These are phyloP conservation scores for Anableps anableps DNA, from an alignment of 2,797 vertebrate genomes.

Conservation along the genomic window DNA sequence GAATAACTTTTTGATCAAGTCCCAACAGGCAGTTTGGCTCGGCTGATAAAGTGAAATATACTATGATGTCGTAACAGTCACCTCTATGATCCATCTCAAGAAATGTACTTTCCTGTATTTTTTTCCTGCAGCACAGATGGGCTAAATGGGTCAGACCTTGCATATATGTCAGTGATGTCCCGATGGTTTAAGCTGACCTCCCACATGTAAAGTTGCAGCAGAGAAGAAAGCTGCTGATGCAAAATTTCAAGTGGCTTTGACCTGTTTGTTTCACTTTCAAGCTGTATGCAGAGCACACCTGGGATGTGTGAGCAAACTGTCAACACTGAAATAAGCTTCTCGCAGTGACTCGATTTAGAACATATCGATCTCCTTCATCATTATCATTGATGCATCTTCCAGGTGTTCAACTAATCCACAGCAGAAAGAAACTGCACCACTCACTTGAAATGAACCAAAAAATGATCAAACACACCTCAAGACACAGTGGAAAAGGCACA, in stretches of 20 bases:
- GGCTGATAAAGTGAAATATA: not conserved
- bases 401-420: constrained; percentile 20
- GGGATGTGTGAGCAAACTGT: constrained; percentile 7
- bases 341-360: constrained; percentile 16
- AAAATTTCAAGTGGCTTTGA: constrained; percentile 38
- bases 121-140: constrained; percentile 53
- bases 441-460: not conserved
- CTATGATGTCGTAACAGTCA: constrained; percentile 8
- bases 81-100: not conserved
- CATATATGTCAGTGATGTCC: constrained; percentile 58
- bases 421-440: constrained; percentile 1
- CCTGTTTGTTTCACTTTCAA: constrained; percentile 61
- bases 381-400: constrained; percentile 33
- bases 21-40: not conserved
- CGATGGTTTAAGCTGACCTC: constrained; percentile 53
- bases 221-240: constrained; percentile 48
- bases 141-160: constrained; percentile 68
- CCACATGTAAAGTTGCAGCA: constrained; percentile 32
- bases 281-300: constrained; percentile 35
- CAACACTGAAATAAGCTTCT: constrained; percentile 19
- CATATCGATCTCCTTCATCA: constrained; percentile 44
- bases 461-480: not conserved
- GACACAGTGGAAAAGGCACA: not conserved
- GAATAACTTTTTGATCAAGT: constrained; percentile 2
- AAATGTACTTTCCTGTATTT: not conserved